Percentiles rank a stretch among this genome's conserved stretches.
Conservation (phyloP, 2,888 invertebrate species). For the Temnothorax ravouxi region DNA sequence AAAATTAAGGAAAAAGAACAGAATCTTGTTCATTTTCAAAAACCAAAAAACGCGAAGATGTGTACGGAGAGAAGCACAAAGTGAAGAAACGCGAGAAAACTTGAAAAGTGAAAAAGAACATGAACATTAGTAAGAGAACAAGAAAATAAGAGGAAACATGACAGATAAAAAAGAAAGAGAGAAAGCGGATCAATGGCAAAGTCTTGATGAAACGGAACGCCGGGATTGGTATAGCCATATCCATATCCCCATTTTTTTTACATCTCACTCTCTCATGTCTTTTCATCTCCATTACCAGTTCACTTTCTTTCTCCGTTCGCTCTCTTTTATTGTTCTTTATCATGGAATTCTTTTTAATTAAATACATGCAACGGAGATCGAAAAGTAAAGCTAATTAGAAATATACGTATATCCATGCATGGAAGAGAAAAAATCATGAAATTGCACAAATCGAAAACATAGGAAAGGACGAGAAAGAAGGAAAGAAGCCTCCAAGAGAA, state of each 20-base stretch:
- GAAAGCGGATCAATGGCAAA: conserved; percentile 77
- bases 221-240: conserved; percentile 43
- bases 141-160: conserved; percentile 17
- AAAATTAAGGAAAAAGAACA: not conserved
- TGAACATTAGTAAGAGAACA: conserved; percentile 19
- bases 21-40: not conserved
- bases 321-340: conserved; percentile 14
- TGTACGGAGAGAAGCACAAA: not conserved
- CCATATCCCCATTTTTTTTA: conserved; percentile 30
- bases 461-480: not conserved
- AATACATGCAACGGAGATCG: conserved; percentile 74
- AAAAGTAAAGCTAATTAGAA: conserved; percentile 82
- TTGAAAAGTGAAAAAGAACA: not conserved
- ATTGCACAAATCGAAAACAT: conserved; percentile 23
- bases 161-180: conserved; percentile 68
- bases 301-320: not conserved
- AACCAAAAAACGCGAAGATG: not conserved
- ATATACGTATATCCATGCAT: conserved; percentile 78
- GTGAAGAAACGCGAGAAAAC: not conserved
- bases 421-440: conserved; percentile 45
- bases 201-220: conserved; percentile 63
- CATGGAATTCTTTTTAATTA: conserved; percentile 70
- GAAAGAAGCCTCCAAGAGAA: not conserved
- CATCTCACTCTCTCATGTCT: conserved; percentile 8
- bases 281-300: not conserved